Percentiles rank a stretch among this genome's conserved stretches.
phyloP scores from a whole-genome alignment of 2,113 vertebrate species.

The Microcebus griseorufus region DNA sequence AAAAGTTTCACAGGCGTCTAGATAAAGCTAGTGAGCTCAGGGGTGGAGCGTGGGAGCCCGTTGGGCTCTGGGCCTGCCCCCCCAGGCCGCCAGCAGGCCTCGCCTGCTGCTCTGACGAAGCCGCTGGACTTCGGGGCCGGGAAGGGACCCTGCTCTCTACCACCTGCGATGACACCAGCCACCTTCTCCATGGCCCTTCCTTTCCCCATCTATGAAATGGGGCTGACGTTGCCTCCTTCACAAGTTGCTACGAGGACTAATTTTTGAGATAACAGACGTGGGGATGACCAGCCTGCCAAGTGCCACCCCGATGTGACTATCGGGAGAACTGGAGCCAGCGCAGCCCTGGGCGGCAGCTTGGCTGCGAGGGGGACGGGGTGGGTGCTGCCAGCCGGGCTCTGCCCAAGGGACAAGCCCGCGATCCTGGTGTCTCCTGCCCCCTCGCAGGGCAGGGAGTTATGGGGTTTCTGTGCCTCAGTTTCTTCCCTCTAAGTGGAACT shows the following conservation, averaged over 20 bases:
- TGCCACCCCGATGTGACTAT: fast-evolving
- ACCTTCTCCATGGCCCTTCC: no score
- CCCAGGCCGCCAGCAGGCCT: neutral
- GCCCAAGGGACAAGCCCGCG: neutral
- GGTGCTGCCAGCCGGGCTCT: fast-evolving
- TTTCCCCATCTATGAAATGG: neutral
- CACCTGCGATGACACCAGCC: fast-evolving
- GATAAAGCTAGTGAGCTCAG: neutral
- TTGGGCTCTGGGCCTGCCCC: neutral
- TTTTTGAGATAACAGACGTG: neutral
- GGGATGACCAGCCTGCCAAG: neutral
- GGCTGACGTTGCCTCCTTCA: fast-evolving
- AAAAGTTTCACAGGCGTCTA: neutral
- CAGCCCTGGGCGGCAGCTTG: fast-evolving
- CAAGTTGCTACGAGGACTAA: neutral
- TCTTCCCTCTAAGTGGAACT: neutral
- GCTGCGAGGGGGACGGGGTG: fast-evolving
- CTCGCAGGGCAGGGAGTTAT: neutral
- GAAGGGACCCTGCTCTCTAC: no score
- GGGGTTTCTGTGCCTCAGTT: neutral
- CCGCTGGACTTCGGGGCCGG: fast-evolving
- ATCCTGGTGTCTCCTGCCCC: neutral
- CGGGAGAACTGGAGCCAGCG: fast-evolving
- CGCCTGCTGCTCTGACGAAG: neutral
- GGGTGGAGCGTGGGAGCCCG: neutral